phyloP scores from a whole-genome alignment of 2,888 invertebrate species.

The Eutolmus rufibarbis region DNA sequence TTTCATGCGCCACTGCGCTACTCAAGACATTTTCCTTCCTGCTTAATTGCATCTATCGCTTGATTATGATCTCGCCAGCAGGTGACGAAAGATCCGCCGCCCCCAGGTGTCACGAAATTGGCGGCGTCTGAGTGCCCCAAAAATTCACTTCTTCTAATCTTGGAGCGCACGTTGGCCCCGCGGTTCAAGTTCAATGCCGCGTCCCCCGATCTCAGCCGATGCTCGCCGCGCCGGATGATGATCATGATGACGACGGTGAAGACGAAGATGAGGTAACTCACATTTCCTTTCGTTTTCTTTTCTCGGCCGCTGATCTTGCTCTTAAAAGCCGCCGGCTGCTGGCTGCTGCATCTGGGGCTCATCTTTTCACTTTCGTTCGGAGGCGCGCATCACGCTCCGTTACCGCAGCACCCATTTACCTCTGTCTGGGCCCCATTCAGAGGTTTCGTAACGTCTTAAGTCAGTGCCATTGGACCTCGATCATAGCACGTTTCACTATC shows the following conservation, averaged over 20 bases:
- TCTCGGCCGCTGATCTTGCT: not conserved
- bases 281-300: not conserved
- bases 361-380: slow-evolving; percentile 34
- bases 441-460: not conserved
- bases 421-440: not conserved
- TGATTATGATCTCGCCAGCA: not conserved
- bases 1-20: not conserved
- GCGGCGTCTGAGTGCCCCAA: not conserved
- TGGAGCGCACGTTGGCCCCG: not conserved
- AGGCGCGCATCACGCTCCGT: not conserved
- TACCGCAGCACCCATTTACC: not conserved
- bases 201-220: slow-evolving; percentile 19
- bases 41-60: not conserved
- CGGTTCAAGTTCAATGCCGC: slow-evolving; percentile 40
- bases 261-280: not conserved
- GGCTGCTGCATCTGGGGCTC: not conserved
- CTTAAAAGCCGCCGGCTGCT: not conserved
- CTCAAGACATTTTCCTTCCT: not conserved
- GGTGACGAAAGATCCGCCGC: not conserved
- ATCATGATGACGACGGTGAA: not conserved
- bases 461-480: not conserved
- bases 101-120: not conserved
- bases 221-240: not conserved
- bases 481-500: not conserved
- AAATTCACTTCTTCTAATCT: slow-evolving; percentile 20